phyloP scores from a whole-genome alignment of 1,140 invertebrate species.

The Hermetia illucens region DNA sequence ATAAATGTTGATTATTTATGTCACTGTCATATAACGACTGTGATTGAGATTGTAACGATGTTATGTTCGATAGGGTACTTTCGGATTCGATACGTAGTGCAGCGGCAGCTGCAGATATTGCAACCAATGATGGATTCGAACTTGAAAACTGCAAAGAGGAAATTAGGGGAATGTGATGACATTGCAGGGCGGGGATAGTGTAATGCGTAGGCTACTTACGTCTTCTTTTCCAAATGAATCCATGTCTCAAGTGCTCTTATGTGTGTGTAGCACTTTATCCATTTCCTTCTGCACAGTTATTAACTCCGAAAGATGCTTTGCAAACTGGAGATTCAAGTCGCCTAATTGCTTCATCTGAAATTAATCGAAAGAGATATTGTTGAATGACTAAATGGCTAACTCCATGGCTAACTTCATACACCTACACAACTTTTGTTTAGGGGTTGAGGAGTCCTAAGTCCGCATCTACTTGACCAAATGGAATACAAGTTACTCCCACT shows the following conservation, averaged over 20 bases:
- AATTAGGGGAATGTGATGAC: no score
- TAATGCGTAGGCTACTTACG: no score
- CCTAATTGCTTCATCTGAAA: constrained; percentile 23
- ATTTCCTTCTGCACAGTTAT: constrained; percentile 41
- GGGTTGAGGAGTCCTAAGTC: no score
- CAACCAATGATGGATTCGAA: constrained; percentile 14
- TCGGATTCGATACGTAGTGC: constrained; percentile 14
- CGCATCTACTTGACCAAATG: no score
- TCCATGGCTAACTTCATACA: no score
- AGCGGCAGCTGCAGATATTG: constrained; percentile 2
- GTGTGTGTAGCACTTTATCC: constrained; percentile 28
- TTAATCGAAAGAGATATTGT: no score
- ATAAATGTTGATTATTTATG: constrained; percentile 5
- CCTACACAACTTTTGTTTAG: no score
- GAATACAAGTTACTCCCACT: no score
- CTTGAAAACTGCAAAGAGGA: no score
- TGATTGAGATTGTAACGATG: constrained; percentile 27
- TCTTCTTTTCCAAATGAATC: no score
- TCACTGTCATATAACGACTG: constrained; percentile 24
- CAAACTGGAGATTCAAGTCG: constrained; percentile 24
- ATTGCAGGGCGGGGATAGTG: no score
- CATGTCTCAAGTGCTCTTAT: constrained; percentile 31
- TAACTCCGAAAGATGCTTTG: constrained; percentile 23
- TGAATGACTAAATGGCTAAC: no score
- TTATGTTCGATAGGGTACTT: constrained; percentile 29